Evolutionary conservation across 2,888 invertebrate species (phyloP), one percentile per base, ranked within the genome.

Genomic region (Lottia scabra): DNA sequence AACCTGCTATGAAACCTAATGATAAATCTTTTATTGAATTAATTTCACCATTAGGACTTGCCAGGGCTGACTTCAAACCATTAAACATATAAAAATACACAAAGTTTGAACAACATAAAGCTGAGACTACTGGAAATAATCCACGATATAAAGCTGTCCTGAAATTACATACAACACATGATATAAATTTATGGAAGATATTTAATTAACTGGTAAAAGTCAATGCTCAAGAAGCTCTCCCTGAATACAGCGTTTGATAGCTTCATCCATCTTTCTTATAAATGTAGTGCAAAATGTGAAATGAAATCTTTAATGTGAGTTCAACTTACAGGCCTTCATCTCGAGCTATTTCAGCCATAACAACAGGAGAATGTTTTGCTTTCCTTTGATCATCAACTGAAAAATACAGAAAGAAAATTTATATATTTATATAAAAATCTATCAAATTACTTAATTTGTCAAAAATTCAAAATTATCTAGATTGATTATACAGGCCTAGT

Each of bases 71-170:
- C 85, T 95, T 94, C 62, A 97, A 91, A 23, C 94, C 94, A 90
- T 96, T 96, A 89, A 96, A 97, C 83, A 95, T 93, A 90, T 97
- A 97, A 88, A 97, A 97, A 89, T 97, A 97, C n/a, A 97, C 94
- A 91, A 97, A 97, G 90, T 96, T 96, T 66, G 96, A 96, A 76
- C 94, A 93, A 81, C 95, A 96, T 5, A 96, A 90, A 77, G 95
- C 95, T 82, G 95, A 93, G 65, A 97, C 91, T 6, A 96, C 96
- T 13, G 97, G 96, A 45, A 93, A 91, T 69, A 96, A 91, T 4
- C 97, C 97, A 80, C 93, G 91, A 86, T 95, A 97, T 65, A 96
- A 89, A 6, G 85, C 84, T n/a, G 73, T 64, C 45, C 89, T 89
- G 82, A 67, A 83, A 30, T 30, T 4, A 30, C 5, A 4, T 30